phyloP scores from a whole-genome alignment of 2,888 invertebrate genomes.

The Papilio elwesi region DNA sequence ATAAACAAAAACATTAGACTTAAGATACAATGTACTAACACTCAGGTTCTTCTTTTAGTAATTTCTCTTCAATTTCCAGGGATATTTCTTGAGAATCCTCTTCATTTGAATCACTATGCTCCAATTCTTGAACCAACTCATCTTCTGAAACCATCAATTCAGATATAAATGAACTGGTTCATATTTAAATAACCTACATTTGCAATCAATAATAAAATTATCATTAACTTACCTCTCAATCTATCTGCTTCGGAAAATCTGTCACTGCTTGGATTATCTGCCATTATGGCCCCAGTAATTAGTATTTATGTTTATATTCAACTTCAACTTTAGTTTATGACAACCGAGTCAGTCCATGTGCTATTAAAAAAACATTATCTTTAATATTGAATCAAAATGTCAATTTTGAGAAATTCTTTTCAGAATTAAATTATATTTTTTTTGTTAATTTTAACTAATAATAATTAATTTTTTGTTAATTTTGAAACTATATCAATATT shows the following conservation, averaged over 20 bases:
- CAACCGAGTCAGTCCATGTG: too few species aligned
- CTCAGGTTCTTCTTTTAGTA: conserved; percentile 80
- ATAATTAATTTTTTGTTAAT: too few species aligned
- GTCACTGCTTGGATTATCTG: conserved; percentile 68
- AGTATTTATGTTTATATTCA: too few species aligned
- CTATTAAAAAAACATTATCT: too few species aligned
- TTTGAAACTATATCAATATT: too few species aligned
- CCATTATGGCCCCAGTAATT: conserved; percentile 54
- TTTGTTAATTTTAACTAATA: too few species aligned
- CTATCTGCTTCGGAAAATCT: conserved; percentile 72
- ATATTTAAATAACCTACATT: background rate
- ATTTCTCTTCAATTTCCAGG: conserved; percentile 77
- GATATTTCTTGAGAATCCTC: conserved; percentile 80
- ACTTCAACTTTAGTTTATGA: too few species aligned
- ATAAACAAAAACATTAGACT: too few species aligned
- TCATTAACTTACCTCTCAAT: conserved; percentile 61
- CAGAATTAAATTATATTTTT: too few species aligned
- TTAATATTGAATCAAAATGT: too few species aligned
- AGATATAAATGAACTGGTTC: conserved; percentile 10
- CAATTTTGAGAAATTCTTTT: too few species aligned
- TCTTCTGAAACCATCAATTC: conserved; percentile 60
- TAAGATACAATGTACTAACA: conserved; percentile 56
- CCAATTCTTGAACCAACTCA: conserved; percentile 75
- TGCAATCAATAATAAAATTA: background rate
- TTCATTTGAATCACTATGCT: conserved; percentile 80